Evolutionary conservation across 2,888 invertebrate species (phyloP), one percentile per base, ranked within the genome.

Genomic region (Sesia bembeciformis): DNA sequence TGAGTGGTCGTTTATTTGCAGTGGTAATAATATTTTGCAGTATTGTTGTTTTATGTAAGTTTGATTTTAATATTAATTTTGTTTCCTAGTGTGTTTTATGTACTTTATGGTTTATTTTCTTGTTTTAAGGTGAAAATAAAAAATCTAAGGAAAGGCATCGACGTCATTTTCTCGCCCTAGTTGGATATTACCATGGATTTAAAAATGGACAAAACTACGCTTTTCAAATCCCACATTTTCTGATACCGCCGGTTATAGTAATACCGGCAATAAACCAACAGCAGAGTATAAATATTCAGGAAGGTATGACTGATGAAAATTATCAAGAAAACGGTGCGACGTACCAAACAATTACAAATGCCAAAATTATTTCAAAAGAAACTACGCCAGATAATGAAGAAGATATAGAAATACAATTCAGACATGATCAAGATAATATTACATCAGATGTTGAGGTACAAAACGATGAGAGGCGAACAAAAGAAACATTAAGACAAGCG

Each of bases 191-290:
- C 39, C 65, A 68, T 39, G 70, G 67, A 8, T 70, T 68, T 43
- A 68, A 68, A 66, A 56, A 7, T 46, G 46, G 46, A 40, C 68
- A 69, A 56, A 65, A 67, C 50, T 62, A 65, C 54, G 65, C 62
- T 39, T 58, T 67, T 43, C 63, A 67, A 52, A 54, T 64, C 39
- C 68, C 67, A 7, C 64, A 68, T 8, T 62, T 68, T 7, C 51
- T 69, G 4, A 58, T 70, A 38, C 65, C 70, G 6, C 70, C 74
- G 7, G 55, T 78, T 7, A 60, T 77, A 52, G 58, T 78, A 40
- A 5, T 78, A 5, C 74, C 76, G 23, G 57, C 69, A 40, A 51
- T 70, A n/a, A 70, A 68, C 52, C 71, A 73, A 55, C 68, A 68
- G 51, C 73, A 75, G 61, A 70, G 60, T 60, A 64, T 72, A 6